Percentiles rank a stretch among this genome's conserved stretches.
Conservation (phyloP, 2,113 vertebrate species). For the Zingel zingel region DNA sequence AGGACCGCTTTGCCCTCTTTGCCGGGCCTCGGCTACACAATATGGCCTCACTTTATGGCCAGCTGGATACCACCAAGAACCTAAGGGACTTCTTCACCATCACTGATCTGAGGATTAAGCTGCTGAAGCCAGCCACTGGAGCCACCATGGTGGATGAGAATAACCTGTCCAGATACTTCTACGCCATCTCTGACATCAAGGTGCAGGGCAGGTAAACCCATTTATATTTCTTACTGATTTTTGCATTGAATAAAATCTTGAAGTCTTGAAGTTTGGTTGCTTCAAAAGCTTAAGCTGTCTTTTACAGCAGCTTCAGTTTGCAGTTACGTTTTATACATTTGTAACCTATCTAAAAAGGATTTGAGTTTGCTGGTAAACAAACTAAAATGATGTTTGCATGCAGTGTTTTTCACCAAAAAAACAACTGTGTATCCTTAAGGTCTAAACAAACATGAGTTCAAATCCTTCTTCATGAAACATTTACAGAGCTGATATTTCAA, state of each 20-base stretch:
- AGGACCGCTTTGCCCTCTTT: constrained; percentile 97
- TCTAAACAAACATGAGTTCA: neutral
- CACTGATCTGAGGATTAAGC: constrained; percentile 95
- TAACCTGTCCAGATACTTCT: constrained; percentile 97
- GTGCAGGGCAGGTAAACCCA: constrained; percentile 94
- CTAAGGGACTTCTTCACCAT: constrained; percentile 99
- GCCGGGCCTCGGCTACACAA: constrained; percentile 96
- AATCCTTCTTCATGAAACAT: neutral
- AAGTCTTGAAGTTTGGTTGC: neutral
- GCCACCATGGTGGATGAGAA: constrained; percentile 96
- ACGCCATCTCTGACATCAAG: constrained; percentile 98
- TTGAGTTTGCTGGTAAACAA: neutral
- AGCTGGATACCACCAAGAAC: constrained; percentile 98
- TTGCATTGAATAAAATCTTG: neutral
- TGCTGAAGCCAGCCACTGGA: constrained; percentile 95
- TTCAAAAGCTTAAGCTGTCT: neutral
- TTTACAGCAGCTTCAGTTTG: neutral
- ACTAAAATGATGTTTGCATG: neutral
- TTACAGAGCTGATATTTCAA: neutral
- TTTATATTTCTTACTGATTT: neutral
- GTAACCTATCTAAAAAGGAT: neutral
- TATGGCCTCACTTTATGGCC: constrained; percentile 98
- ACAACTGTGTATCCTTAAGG: neutral
- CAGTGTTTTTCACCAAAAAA: neutral
- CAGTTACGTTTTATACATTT: neutral